These are phyloP conservation scores for Chunga burmeisteri DNA, from an alignment of 2,113 vertebrate species.

Conservation along the genomic window DNA sequence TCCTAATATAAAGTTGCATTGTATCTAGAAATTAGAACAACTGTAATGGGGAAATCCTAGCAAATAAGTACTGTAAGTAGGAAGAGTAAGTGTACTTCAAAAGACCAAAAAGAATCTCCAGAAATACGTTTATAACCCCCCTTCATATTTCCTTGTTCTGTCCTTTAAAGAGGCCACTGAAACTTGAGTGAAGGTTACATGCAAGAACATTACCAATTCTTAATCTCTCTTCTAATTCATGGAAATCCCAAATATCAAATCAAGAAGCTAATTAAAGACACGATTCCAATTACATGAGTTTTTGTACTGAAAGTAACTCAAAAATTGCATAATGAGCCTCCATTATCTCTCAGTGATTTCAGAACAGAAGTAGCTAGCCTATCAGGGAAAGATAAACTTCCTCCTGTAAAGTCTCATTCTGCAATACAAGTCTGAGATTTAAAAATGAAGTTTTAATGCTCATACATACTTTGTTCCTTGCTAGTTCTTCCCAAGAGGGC, in stretches of 20 bases:
- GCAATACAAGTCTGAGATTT: background rate
- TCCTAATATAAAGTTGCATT: background rate
- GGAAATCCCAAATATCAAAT: conserved; percentile 1
- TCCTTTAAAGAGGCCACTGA: background rate
- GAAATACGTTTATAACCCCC: background rate
- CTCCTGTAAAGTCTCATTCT: background rate
- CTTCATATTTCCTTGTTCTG: background rate
- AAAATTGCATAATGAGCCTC: conserved; percentile 7
- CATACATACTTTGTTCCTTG: background rate
- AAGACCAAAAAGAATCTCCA: background rate
- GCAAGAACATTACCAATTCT: background rate
- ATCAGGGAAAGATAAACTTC: background rate
- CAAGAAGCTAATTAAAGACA: conserved; percentile 39
- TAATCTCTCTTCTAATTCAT: background rate
- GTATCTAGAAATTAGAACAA: background rate
- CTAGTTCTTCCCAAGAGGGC: background rate
- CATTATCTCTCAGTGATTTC: background rate
- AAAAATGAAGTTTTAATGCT: background rate
- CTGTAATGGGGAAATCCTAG: background rate
- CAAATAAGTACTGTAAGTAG: background rate
- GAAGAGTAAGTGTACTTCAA: background rate
- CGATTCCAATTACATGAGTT: background rate
- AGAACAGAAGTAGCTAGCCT: background rate
- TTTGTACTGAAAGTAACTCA: background rate
- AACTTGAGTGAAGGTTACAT: background rate